Evolutionary conservation across 2,888 invertebrate genomes (phyloP).

Genomic region (Drosophila colorata): DNA sequence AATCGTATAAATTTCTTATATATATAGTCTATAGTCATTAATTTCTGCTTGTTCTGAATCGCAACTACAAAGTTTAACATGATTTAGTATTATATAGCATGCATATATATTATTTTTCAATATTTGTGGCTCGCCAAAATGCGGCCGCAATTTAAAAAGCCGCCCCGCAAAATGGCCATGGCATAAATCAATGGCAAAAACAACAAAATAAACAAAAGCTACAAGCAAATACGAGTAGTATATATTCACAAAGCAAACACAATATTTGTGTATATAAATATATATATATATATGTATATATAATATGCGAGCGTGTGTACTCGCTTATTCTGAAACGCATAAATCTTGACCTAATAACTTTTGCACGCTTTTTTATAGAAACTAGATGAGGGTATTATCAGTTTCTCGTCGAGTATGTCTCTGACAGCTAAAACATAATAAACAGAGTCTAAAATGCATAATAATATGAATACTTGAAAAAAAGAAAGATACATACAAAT

Average conservation of each 20-base stretch:
- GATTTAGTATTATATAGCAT: constrained; percentile 32
- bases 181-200: constrained; percentile 58
- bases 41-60: not conserved
- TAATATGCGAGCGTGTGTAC: constrained; percentile 8
- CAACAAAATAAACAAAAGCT: constrained; percentile 31
- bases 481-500: too few species aligned
- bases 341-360: constrained; percentile 67
- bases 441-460: too few species aligned
- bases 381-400: not conserved
- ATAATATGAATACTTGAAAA: too few species aligned
- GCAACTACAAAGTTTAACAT: constrained; percentile 15
- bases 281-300: constrained; percentile 6
- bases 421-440: too few species aligned
- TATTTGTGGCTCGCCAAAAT: constrained; percentile 70
- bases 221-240: constrained; percentile 6
- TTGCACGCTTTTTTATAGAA: constrained; percentile 1
- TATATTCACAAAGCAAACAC: not conserved
- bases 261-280: constrained; percentile 10
- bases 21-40: constrained; percentile 9
- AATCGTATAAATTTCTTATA: not conserved
- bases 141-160: constrained; percentile 64
- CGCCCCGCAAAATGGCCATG: constrained; percentile 39
- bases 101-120: constrained; percentile 43
- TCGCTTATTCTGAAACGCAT: constrained; percentile 42
- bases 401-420: not conserved